Conservation (phyloP, 2,888 invertebrate genomes). For the Conistra vaccinii region DNA sequence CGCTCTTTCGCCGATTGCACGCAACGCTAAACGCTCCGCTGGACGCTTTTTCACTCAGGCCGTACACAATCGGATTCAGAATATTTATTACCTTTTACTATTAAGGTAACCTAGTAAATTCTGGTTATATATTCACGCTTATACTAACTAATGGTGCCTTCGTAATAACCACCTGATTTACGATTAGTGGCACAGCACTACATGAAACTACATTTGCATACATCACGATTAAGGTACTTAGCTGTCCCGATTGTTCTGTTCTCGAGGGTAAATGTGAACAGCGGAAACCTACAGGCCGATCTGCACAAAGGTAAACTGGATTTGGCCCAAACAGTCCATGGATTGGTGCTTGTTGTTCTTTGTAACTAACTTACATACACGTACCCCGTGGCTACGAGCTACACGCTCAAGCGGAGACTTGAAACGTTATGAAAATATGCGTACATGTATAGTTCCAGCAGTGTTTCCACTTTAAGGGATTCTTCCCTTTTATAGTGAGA, state of each 20-base stretch:
- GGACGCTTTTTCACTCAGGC: no score
- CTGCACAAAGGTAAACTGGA: neutral
- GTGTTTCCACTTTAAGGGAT: no score
- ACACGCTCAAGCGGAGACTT: no score
- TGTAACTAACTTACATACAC: no score
- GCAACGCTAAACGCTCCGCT: no score
- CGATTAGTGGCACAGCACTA: conserved; percentile 47
- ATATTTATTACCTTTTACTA: conserved; percentile 11
- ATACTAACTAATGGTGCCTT: conserved; percentile 45
- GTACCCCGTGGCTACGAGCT: no score
- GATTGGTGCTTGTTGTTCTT: neutral
- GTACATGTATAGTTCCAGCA: no score
- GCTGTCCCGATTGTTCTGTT: conserved; percentile 27
- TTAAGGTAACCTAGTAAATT: conserved; percentile 18
- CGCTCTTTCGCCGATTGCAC: no score
- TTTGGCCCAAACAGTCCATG: neutral
- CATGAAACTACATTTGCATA: conserved; percentile 58
- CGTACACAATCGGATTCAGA: no score
- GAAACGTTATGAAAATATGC: no score
- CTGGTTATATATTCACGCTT: conserved; percentile 37
- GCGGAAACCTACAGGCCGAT: conserved; percentile 14
- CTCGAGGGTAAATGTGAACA: neutral
- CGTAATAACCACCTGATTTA: conserved; percentile 59
- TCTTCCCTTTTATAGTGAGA: no score
- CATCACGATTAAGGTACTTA: conserved; percentile 52